Percentiles rank a stretch among this genome's conserved stretches.
Evolutionary conservation across 1,140 invertebrate species (phyloP).

Genomic region (Eciton burchellii): DNA sequence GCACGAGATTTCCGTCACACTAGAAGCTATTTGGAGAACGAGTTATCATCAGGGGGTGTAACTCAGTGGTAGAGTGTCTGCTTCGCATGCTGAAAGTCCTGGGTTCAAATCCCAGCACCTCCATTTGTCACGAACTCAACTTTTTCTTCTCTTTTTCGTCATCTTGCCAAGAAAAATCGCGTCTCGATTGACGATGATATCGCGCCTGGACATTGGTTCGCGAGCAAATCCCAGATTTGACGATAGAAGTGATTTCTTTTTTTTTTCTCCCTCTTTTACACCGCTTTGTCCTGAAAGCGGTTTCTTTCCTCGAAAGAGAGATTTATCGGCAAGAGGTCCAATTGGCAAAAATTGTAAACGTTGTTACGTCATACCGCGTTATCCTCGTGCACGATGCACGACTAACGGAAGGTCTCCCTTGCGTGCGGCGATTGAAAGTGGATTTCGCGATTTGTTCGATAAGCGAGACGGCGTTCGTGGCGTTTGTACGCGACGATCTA

Average conservation of each 20-base stretch:
- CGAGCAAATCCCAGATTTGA: too few species aligned
- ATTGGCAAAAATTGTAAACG: too few species aligned
- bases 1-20: neutral
- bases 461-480: constrained; percentile 23
- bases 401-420: too few species aligned
- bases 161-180: too few species aligned
- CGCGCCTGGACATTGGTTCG: too few species aligned
- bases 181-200: too few species aligned
- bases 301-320: too few species aligned
- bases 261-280: constrained; percentile 36
- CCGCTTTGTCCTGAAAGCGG: too few species aligned
- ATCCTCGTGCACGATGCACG: too few species aligned
- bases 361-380: too few species aligned
- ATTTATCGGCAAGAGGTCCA: too few species aligned
- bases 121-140: constrained; percentile 74
- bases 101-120: constrained; percentile 84
- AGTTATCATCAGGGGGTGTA: constrained; percentile 76
- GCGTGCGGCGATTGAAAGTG: constrained; percentile 23
- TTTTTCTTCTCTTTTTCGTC: constrained; percentile 31
- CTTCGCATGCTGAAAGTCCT: constrained; percentile 84
- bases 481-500: constrained; percentile 49
- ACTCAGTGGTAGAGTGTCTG: constrained; percentile 84
- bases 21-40: neutral
- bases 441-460: constrained; percentile 66
- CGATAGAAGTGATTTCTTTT: too few species aligned